Evolutionary conservation across 2,888 invertebrate species (phyloP).

Genomic region (Sarcophaga caerulescens): DNA sequence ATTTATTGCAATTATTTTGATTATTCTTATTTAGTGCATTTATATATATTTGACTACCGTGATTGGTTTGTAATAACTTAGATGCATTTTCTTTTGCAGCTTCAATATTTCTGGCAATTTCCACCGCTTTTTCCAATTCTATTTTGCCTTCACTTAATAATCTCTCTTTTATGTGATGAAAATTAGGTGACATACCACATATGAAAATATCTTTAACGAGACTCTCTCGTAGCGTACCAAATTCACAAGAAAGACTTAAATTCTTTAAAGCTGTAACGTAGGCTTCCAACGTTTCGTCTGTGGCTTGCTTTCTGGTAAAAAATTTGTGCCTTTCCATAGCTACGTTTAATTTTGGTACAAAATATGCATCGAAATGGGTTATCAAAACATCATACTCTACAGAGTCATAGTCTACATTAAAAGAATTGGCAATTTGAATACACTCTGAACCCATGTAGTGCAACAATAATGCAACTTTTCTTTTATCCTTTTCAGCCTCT

Average conservation of each 20-base stretch:
- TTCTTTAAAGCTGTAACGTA: constrained; percentile 40
- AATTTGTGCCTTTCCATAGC: constrained; percentile 14
- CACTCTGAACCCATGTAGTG: background rate
- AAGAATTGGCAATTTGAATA: background rate
- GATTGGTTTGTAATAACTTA: background rate
- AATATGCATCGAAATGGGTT: background rate
- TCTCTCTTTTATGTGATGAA: constrained; percentile 58
- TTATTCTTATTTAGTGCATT: background rate
- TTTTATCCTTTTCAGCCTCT: background rate
- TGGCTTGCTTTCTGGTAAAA: constrained; percentile 14
- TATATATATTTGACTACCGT: background rate
- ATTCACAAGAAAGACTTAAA: constrained; percentile 48
- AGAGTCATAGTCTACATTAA: background rate
- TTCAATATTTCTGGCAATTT: constrained; percentile 30
- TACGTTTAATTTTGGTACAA: constrained; percentile 4
- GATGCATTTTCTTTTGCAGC: constrained; percentile 55
- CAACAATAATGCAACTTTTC: background rate
- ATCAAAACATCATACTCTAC: constrained; percentile 14
- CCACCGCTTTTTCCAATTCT: too few relatives aligned
- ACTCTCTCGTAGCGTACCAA: constrained; percentile 49
- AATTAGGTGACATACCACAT: constrained; percentile 55
- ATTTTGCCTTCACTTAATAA: constrained; percentile 59
- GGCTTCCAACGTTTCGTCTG: background rate
- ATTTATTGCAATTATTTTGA: constrained; percentile 9
- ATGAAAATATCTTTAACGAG: constrained; percentile 49